These are phyloP conservation scores for Staurois parvus DNA, from an alignment of 2,797 vertebrate genomes.

Conservation along the genomic window DNA sequence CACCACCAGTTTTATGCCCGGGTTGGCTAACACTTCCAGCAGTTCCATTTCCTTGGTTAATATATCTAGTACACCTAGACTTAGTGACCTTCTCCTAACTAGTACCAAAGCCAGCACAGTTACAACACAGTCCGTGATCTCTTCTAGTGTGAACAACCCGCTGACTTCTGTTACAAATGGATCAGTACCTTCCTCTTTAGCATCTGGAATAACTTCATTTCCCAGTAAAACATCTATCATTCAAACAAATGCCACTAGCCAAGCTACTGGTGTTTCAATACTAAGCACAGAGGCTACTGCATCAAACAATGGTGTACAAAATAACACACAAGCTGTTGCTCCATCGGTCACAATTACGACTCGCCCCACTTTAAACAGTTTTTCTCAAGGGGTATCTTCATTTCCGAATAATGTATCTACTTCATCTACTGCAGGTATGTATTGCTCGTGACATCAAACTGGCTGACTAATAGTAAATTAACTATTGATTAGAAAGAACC, in stretches of 20 bases:
- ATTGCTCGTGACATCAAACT: neutral
- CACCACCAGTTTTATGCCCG: neutral
- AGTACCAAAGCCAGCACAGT: slow-evolving; percentile 11
- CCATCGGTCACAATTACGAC: neutral
- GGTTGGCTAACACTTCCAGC: neutral
- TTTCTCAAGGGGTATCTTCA: neutral
- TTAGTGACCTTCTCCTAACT: neutral
- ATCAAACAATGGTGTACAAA: neutral
- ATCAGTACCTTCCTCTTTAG: neutral
- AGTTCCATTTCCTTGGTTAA: neutral
- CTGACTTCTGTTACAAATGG: neutral
- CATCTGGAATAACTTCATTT: neutral
- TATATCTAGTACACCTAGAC: neutral
- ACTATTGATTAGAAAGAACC: neutral
- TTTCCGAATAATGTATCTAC: neutral
- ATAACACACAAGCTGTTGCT: neutral
- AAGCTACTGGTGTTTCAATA: neutral
- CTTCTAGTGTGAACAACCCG: neutral
- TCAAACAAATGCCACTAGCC: neutral
- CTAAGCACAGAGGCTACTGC: neutral
- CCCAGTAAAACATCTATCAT: neutral
- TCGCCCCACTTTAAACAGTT: neutral
- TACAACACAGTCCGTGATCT: neutral
- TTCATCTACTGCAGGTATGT: slow-evolving; percentile 24
- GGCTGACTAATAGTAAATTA: neutral